Base-by-base conservation (phyloP, 2,888 invertebrate genomes). In the Himalopsyche anomala region DNA sequence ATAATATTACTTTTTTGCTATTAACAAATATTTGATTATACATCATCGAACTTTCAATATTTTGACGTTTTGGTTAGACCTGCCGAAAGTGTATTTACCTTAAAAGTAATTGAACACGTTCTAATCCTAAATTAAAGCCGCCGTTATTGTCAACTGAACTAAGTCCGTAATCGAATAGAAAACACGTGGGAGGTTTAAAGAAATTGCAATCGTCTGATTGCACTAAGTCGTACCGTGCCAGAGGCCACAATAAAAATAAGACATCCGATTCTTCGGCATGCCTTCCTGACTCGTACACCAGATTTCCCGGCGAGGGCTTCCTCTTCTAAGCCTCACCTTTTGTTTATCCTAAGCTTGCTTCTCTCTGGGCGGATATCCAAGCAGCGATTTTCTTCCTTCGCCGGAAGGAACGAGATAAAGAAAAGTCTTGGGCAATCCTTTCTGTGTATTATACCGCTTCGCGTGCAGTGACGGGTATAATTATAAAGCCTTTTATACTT, bases 351-450 rank as follows among this genome's bases (percentile, higher is more conserved):
- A 28, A 62, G 62, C 62, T 62, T 8, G 9, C 62, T 62, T 28
- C 19, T 62, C 62, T 62, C 11, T 62, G 62, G 62, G 19, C 62
- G 62, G 62, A 62, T 62, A 62, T 62, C n/a, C 62, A 62, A 28
- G 62, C 62, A 62, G 62, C 62, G 62, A 62, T 62, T 62, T 62
- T 38, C 80, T 36, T 42, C 80, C 28, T 38, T 80, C 42, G 42
- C 80, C 80, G 80, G 80, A 80, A 80, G 80, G 42, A 42, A 40
- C 12, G 80, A 80, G 80, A 80, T 80, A 80, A 80, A 80, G 80
- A 80, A 80, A 80, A 80, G 38, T 80, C 40, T 80, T 8, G 28
- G n/a, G 80, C 40, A 42, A 80, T 80, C 80, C 80, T 19, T 80
- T 80, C 36, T 38, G 80, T 40, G 42, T 40, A 40, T n/a, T 42